These are phyloP conservation scores for Venturia canescens DNA, from an alignment of 1,140 invertebrate genomes.

Conservation along the genomic window DNA sequence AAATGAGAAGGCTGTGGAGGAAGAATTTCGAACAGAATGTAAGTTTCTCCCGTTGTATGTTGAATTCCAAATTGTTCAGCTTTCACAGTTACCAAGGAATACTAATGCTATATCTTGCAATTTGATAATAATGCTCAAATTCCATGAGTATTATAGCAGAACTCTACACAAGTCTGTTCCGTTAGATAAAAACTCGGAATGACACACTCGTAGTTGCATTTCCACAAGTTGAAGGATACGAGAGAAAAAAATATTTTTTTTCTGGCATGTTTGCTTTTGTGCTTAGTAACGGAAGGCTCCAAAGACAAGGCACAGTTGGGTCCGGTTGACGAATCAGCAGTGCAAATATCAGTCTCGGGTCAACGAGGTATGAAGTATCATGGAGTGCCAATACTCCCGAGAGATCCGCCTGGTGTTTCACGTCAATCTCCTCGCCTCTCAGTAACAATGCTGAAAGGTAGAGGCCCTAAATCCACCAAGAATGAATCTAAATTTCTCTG, in stretches of 20 bases:
- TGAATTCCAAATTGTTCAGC: not conserved
- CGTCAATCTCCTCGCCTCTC: conserved; percentile 68
- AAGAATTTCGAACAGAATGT: conserved; percentile 54
- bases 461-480: conserved; percentile 17
- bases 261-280: conserved; percentile 55
- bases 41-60: conserved; percentile 53
- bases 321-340: conserved; percentile 62
- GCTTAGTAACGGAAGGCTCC: conserved; percentile 63
- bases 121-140: not conserved
- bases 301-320: conserved; percentile 67
- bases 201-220: no score
- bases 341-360: conserved; percentile 66
- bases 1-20: conserved; percentile 43
- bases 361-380: conserved; percentile 68
- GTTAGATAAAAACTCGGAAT: no score
- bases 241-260: not conserved
- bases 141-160: no score
- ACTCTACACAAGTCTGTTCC: no score
- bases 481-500: conserved; percentile 1
- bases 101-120: not conserved
- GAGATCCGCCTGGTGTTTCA: conserved; percentile 68
- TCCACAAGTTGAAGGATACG: not conserved
- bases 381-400: conserved; percentile 69
- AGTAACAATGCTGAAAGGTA: conserved; percentile 69
- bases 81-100: not conserved